A percentile compares a stretch with the other conserved stretches of the same genome.
Evolutionary conservation across 2,888 invertebrate species (phyloP).

Genomic region (Noctuana brunneofusca): DNA sequence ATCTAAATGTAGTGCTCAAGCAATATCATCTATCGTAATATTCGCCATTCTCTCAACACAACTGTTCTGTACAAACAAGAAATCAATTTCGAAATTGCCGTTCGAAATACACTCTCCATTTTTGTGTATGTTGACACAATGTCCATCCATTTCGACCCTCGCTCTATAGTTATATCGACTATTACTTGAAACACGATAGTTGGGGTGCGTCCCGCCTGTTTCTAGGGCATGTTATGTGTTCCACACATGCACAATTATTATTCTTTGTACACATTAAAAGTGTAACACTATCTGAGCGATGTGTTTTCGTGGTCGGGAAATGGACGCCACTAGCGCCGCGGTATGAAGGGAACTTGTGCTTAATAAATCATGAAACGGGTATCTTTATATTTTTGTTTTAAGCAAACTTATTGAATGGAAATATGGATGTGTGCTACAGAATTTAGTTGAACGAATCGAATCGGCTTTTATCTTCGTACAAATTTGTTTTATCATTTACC

Average conservation of each 20-base stretch:
- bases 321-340: conserved; percentile 9
- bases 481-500: too few relatives aligned
- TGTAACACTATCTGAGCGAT: conserved; percentile 6
- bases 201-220: conserved; percentile 22
- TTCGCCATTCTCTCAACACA: conserved; percentile 10
- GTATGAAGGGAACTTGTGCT: conserved; percentile 14
- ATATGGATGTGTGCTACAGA: not conserved
- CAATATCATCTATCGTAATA: conserved; percentile 13
- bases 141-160: conserved; percentile 32
- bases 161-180: conserved; percentile 19
- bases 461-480: too few relatives aligned
- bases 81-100: conserved; percentile 37
- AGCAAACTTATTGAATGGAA: not conserved
- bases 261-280: conserved; percentile 16
- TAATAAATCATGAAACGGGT: not conserved
- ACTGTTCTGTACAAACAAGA: conserved; percentile 31
- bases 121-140: conserved; percentile 34
- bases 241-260: conserved; percentile 32
- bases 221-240: conserved; percentile 29
- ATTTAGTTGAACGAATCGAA: too few relatives aligned
- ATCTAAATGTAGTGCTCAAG: not conserved
- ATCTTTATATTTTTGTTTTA: not conserved
- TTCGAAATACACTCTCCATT: conserved; percentile 32
- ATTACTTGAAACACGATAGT: conserved; percentile 29
- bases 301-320: not conserved